Conservation (phyloP, 2,888 invertebrate species). For the Busseola fusca region DNA sequence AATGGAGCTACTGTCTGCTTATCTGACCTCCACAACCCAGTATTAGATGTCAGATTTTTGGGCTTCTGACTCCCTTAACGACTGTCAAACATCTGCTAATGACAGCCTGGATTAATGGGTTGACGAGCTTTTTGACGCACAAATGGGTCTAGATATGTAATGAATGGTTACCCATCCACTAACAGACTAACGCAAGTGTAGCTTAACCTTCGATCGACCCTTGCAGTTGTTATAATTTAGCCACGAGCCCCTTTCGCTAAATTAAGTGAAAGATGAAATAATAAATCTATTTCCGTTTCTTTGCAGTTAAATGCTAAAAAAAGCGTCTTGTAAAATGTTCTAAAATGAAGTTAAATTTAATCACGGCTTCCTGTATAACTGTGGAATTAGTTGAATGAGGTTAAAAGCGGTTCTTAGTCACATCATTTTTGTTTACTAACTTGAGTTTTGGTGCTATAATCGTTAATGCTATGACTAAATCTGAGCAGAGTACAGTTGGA, state of each 20-base stretch:
- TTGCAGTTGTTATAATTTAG: background rate
- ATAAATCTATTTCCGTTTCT: too few relatives aligned
- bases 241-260: background rate
- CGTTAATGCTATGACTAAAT: conserved; percentile 18
- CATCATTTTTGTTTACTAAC: conserved; percentile 47
- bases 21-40: too few relatives aligned
- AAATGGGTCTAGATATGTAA: too few relatives aligned
- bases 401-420: conserved; percentile 40
- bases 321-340: background rate
- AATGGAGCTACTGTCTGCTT: too few relatives aligned
- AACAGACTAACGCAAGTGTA: background rate
- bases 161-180: background rate
- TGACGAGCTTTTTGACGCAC: background rate
- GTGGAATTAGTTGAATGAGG: conserved; percentile 20
- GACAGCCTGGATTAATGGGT: background rate
- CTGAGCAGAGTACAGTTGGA: background rate
- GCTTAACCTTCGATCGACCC: background rate
- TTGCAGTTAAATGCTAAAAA: background rate
- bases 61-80: background rate
- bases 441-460: conserved; percentile 9
- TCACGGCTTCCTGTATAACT: conserved; percentile 13
- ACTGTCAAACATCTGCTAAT: background rate
- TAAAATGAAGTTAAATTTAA: conserved; percentile 12
- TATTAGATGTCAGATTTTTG: background rate
- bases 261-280: background rate